phyloP scores from a whole-genome alignment of 1,140 invertebrate genomes.

The Hermatobates lingyangjiaoensis region DNA sequence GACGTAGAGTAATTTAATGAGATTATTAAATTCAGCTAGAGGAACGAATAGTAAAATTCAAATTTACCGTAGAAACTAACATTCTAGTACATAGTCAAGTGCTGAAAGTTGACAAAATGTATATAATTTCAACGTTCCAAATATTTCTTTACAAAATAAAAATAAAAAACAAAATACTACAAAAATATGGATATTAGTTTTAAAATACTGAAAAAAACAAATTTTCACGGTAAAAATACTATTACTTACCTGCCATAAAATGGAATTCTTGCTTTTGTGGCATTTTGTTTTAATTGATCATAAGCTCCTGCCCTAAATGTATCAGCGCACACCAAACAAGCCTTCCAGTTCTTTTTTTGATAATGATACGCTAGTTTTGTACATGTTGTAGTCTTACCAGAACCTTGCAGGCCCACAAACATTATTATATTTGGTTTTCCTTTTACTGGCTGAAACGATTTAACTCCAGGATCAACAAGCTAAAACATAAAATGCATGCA shows the following conservation, averaged over 20 bases:
- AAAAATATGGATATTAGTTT: background rate
- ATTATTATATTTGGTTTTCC: slow-evolving; percentile 93
- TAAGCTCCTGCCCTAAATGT: slow-evolving; percentile 99
- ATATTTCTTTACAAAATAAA: background rate
- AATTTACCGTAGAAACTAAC: no score
- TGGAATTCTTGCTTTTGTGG: slow-evolving; percentile 98
- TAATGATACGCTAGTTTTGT: slow-evolving; percentile 99
- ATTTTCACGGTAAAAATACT: background rate
- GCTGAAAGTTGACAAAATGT: no score
- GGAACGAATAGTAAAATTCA: no score
- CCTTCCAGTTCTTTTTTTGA: slow-evolving; percentile 98
- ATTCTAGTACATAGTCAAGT: no score
- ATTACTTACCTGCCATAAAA: slow-evolving; percentile 85
- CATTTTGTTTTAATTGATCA: slow-evolving; percentile 99
- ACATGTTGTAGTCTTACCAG: slow-evolving; percentile 98
- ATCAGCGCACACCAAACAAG: slow-evolving; percentile 95
- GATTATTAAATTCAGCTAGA: no score
- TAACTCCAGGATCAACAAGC: slow-evolving; percentile 95
- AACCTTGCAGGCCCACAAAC: slow-evolving; percentile 98
- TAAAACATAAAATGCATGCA: no score
- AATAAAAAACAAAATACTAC: no score
- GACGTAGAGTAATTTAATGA: no score
- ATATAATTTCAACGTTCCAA: background rate
- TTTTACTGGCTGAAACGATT: slow-evolving; percentile 90
- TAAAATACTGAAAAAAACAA: background rate